phyloP scores from a whole-genome alignment of 2,797 vertebrate genomes.

The Aphelocoma californica region DNA sequence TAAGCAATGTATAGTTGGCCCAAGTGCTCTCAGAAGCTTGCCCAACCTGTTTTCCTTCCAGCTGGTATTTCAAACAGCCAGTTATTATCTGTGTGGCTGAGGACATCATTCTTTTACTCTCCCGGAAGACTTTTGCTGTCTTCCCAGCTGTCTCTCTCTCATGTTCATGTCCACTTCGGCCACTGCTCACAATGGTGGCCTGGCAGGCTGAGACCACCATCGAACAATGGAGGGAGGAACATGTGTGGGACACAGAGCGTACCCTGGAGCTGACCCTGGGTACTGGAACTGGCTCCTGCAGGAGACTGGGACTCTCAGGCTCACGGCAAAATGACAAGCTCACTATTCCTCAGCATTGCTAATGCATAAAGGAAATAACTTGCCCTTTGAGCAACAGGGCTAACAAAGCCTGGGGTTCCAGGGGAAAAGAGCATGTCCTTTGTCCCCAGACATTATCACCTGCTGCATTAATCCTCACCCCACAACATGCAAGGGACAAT shows the following conservation, averaged over 20 bases:
- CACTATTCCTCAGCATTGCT: not conserved
- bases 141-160: not conserved
- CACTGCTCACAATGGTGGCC: not conserved
- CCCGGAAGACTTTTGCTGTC: not conserved
- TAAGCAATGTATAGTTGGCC: constrained; percentile 9
- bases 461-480: not conserved
- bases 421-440: not conserved
- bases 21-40: constrained; percentile 13
- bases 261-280: not conserved
- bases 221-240: not conserved
- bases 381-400: not conserved
- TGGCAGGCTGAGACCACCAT: not conserved
- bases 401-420: not conserved
- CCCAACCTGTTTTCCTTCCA: constrained; percentile 53
- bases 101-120: not conserved
- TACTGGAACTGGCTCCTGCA: not conserved
- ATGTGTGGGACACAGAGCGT: not conserved
- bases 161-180: not conserved
- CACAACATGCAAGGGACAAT: not conserved
- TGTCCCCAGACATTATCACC: not conserved
- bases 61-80: constrained; percentile 26
- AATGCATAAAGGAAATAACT: not conserved
- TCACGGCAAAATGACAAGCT: not conserved
- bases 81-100: constrained; percentile 35
- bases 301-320: not conserved